Evolutionary conservation across 2,113 vertebrate species (phyloP).

Genomic region (Cygnus atratus): DNA sequence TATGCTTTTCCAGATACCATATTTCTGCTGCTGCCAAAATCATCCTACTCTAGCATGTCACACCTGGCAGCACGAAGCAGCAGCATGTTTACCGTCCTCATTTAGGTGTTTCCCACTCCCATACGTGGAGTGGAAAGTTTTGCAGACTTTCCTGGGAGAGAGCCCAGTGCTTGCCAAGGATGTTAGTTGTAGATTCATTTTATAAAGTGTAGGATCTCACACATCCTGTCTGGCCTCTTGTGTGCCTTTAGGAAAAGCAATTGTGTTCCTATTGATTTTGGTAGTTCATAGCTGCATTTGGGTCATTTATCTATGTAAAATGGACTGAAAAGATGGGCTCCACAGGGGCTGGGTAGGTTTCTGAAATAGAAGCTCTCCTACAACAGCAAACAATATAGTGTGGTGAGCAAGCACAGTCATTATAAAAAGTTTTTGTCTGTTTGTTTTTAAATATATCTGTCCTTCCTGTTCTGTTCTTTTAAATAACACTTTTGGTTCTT

Average conservation of each 20-base stretch:
- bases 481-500: neutral
- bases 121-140: neutral
- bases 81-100: neutral
- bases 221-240: neutral
- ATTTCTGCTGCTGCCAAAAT: neutral
- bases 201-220: neutral
- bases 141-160: neutral
- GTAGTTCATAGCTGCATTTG: no score
- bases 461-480: neutral
- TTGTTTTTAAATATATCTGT: neutral
- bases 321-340: neutral
- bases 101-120: neutral
- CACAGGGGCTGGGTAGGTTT: neutral
- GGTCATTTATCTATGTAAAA: neutral
- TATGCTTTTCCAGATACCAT: neutral
- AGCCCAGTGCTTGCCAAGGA: neutral
- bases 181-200: neutral
- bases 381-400: neutral
- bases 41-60: neutral
- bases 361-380: neutral
- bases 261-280: neutral
- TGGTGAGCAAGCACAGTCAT: fast-evolving
- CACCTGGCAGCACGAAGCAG: neutral
- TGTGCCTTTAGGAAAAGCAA: neutral
- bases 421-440: neutral